Evolutionary conservation across 1,140 invertebrate genomes (phyloP), one percentile per base, ranked within the genome.

Genomic region (Heliconius congener): DNA sequence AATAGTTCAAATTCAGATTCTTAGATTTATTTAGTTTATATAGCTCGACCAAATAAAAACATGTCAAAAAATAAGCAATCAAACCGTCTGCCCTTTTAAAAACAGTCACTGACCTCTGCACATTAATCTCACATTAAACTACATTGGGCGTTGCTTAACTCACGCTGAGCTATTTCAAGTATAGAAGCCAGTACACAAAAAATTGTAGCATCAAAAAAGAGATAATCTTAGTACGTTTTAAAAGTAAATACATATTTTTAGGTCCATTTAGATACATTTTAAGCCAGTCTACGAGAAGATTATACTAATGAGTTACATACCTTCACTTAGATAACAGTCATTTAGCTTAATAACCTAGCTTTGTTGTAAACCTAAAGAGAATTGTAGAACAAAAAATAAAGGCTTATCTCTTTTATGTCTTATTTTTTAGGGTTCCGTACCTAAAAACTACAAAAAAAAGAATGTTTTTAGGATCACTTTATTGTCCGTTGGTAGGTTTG

Each of bases 271-370:
- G 27, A 13, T 66, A 66, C 3, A 66, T 66, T 66, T 66, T 66
- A 66, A 66, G 27, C 8, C 18, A 66, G 60, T 66, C 60, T 66
- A 66, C 27, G 60, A 66, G 60, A 1, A 13, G 27, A 66, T 66
- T 66, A 66, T 30, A 66, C 60, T 66, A 66, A 66, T 66, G 60
- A 66, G 60, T 66, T 66, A 66, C 60, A 66, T 66, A 66, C 60
- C 23, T 66, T 30, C 60, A 27, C 60, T 30, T 27, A 30, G 60
- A 66, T 66, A 66, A 30, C 23, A 66, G 60, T 66, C 60, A 5
- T 66, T 66, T 66, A 9, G 60, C 27, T 66, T 66, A 66, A 66
- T 66, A 66, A 66, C 27, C 60, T 27, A 66, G 60, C 60, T 66
- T 66, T 66, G 60, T 66, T 66, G 60, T 66, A 16, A 3, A 52